phyloP scores from a whole-genome alignment of 1,140 invertebrate species.

The Metopolophium dirhodum region DNA sequence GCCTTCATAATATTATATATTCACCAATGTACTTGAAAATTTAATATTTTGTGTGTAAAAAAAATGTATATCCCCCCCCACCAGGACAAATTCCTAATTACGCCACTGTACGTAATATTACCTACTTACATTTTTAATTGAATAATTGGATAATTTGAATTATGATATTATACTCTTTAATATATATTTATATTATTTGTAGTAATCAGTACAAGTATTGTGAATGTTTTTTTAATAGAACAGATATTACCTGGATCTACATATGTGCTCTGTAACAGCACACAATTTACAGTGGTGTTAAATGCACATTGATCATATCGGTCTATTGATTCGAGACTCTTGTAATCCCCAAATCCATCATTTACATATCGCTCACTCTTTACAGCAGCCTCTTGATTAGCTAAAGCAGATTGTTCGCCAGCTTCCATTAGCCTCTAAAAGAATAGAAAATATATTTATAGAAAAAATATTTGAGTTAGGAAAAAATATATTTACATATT shows the following conservation, averaged over 20 bases:
- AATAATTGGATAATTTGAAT: neutral
- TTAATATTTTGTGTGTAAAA: too few relatives aligned
- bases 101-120: neutral
- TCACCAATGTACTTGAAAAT: too few relatives aligned
- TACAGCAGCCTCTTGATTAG: constrained; percentile 62
- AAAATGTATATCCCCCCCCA: too few relatives aligned
- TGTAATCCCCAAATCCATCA: constrained; percentile 36
- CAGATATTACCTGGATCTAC: constrained; percentile 32
- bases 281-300: constrained; percentile 46
- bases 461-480: neutral
- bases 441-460: neutral
- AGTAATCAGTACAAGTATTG: neutral
- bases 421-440: constrained; percentile 84
- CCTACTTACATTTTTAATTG: neutral
- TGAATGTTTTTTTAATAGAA: neutral
- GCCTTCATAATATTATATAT: too few relatives aligned
- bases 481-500: neutral
- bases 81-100: too few relatives aligned
- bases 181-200: neutral
- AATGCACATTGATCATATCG: constrained; percentile 53
- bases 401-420: constrained; percentile 82
- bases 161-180: neutral
- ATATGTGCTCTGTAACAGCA: constrained; percentile 37
- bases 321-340: constrained; percentile 34
- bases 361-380: constrained; percentile 46